These are phyloP conservation scores for Calameuta idolon DNA, from an alignment of 2,888 invertebrate species.

Conservation along the genomic window DNA sequence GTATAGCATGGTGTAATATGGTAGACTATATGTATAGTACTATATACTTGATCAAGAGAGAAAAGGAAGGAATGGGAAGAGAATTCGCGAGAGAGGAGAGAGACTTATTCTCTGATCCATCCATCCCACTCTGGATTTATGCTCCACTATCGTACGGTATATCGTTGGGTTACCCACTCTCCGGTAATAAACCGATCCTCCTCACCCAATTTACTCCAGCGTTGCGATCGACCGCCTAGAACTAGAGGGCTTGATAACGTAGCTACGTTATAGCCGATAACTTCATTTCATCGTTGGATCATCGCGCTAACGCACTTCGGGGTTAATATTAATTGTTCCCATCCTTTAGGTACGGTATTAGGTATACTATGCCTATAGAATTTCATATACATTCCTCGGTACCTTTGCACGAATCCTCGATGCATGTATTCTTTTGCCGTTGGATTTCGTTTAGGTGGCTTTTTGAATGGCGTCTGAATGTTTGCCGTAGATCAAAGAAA, in stretches of 20 bases:
- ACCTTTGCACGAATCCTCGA: background rate
- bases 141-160: background rate
- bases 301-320: background rate
- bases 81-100: conserved; percentile 1
- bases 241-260: background rate
- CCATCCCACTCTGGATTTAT: conserved; percentile 13
- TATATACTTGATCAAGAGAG: conserved; percentile 12
- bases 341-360: background rate
- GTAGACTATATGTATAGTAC: background rate
- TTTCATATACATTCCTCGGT: background rate
- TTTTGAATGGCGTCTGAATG: background rate
- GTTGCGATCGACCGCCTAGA: conserved; percentile 31
- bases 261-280: conserved; percentile 46
- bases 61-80: conserved; percentile 25
- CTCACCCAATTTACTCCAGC: conserved; percentile 49
- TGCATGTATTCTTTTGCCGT: background rate
- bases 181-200: conserved; percentile 46
- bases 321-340: background rate
- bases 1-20: background rate
- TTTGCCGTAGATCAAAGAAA: background rate
- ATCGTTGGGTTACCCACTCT: background rate
- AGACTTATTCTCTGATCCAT: conserved; percentile 10
- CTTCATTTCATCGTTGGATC: conserved; percentile 42
- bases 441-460: background rate
- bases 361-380: background rate